Conservation (phyloP, 2,888 invertebrate species). For the Gymnocheta viridis region DNA sequence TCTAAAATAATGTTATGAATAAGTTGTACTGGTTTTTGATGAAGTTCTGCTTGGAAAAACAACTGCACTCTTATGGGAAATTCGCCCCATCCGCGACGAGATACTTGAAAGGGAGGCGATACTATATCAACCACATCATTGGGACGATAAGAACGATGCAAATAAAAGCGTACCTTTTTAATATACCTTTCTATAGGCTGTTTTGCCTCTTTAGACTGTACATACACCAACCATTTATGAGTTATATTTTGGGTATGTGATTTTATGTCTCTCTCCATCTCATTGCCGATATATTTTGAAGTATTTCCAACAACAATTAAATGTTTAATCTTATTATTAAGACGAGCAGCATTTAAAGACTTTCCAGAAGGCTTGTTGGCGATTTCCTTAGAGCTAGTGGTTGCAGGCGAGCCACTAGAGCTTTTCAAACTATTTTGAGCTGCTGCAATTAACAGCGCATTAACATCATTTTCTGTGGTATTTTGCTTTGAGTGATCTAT, state of each 20-base stretch:
- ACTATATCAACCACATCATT: slow-evolving; percentile 92
- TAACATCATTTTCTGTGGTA: slow-evolving; percentile 27
- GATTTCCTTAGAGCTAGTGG: not conserved
- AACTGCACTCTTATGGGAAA: slow-evolving; percentile 92
- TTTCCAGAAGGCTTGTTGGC: slow-evolving; percentile 52
- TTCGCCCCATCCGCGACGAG: slow-evolving; percentile 95
- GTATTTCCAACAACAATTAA: slow-evolving; percentile 87
- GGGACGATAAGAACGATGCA: slow-evolving; percentile 94
- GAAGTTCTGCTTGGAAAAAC: slow-evolving; percentile 87
- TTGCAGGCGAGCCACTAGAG: not conserved
- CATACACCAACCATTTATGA: slow-evolving; percentile 95
- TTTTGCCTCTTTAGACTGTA: slow-evolving; percentile 86
- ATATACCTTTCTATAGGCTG: slow-evolving; percentile 86
- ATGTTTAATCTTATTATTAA: slow-evolving; percentile 83
- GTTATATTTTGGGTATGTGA: slow-evolving; percentile 86
- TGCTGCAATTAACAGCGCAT: slow-evolving; percentile 28
- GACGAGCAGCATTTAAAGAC: slow-evolving; percentile 63
- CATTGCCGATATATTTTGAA: slow-evolving; percentile 90
- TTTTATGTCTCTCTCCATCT: slow-evolving; percentile 73
- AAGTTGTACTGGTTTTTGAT: slow-evolving; percentile 90
- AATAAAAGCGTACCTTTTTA: slow-evolving; percentile 88
- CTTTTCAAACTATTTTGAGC: not conserved
- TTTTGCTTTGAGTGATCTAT: slow-evolving; percentile 76
- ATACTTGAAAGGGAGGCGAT: slow-evolving; percentile 91
- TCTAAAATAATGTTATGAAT: slow-evolving; percentile 92